Base-by-base conservation (phyloP, 2,113 vertebrate genomes). In the Sinocyclocheilus grahami region DNA sequence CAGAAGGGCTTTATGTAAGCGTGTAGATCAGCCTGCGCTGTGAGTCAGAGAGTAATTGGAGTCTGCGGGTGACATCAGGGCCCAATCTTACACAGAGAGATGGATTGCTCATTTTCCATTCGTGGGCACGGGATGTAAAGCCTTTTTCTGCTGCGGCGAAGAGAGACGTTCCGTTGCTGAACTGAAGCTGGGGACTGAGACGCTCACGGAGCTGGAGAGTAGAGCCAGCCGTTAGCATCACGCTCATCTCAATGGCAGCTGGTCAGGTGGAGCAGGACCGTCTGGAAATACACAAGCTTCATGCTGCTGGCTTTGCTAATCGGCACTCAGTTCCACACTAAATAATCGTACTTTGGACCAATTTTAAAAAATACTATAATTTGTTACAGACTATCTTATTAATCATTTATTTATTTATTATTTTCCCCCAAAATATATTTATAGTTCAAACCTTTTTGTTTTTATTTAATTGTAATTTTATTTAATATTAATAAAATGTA, bases 41-140 rank as follows among this genome's bases (percentile, higher is more conserved):
- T 90, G 90, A 91, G 71, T 91, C 89, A 88, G 83, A 39, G 76
- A 62, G 83, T 86, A 85, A 87, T 85, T 88, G 85, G 76, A 85
- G 83, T 58, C 60, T 55, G 83, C 65, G 85, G 82, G 46, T 87
- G 86, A 83, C 76, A 86, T 33, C 30, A 84, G 65, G 86, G n/a
- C 85, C 58, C n/a, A 33, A n/a, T 55, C 72, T 82, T 80, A 86
- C 63, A 18, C 27, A 12, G 6, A 85, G 83, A 87, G 27, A 55
- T 63, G 46, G 84, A 87, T 81, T 86, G 84, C 60, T 87, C 79
- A 78, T 86, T 88, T 88, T 80, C 42, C 46, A 72, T 83, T 60
- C 14, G 75, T 80, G 83, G 53, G 80, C 83, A 84, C 71, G 51
- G 58, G 62, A 77, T 82, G 33, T 42, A 60, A 63, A 72, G 69